phyloP scores from a whole-genome alignment of 1,140 invertebrate species.

The Zaprionus kolodkinae region DNA sequence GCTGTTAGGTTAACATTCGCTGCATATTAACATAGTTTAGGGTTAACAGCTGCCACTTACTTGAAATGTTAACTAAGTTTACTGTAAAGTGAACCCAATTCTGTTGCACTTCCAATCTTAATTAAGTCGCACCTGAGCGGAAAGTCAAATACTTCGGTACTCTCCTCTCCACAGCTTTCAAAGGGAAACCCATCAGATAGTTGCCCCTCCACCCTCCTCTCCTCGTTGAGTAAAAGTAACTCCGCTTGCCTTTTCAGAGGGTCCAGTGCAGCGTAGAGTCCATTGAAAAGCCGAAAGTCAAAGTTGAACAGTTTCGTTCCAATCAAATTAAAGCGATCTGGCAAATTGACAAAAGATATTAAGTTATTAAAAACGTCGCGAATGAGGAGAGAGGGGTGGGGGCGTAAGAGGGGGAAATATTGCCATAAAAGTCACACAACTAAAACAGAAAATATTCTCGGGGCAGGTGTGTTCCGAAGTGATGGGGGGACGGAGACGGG shows the following conservation, averaged over 20 bases:
- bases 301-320: conserved; percentile 65
- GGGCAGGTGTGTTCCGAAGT: neutral
- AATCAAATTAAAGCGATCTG: conserved; percentile 70
- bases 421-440: conserved; percentile 55
- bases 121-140: conserved; percentile 1
- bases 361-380: conserved; percentile 73
- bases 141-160: conserved; percentile 3
- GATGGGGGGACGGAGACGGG: neutral
- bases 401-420: neutral
- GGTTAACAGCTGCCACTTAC: neutral
- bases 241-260: conserved; percentile 9
- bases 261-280: conserved; percentile 2
- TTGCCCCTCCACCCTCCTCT: neutral
- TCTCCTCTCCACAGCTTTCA: neutral
- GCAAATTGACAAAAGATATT: conserved; percentile 72
- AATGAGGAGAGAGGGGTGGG: neutral
- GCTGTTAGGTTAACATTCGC: neutral
- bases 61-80: neutral
- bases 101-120: conserved; percentile 1
- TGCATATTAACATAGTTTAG: neutral
- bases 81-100: neutral
- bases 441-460: conserved; percentile 29
- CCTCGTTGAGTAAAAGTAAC: conserved; percentile 23
- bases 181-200: conserved; percentile 12
- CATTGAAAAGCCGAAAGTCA: conserved; percentile 41